phyloP scores from a whole-genome alignment of 2,888 invertebrate species.

The Eilema sororculum region DNA sequence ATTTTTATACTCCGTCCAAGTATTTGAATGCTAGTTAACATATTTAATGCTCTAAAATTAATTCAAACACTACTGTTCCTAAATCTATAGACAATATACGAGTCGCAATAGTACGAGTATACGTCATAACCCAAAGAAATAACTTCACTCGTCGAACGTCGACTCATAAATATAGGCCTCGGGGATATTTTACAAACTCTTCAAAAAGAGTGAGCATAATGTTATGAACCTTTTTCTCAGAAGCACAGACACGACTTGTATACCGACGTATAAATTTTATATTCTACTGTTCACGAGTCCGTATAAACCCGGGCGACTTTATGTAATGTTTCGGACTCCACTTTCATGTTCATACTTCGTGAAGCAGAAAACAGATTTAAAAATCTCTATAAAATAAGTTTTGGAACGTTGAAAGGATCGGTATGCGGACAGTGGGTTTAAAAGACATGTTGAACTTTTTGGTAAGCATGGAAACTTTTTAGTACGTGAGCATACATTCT shows the following conservation, averaged over 20 bases:
- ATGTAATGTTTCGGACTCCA: constrained; percentile 19
- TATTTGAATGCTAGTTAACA: too few relatives aligned
- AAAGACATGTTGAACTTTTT: constrained; percentile 19
- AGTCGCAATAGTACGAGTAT: too few relatives aligned
- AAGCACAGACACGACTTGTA: constrained; percentile 1
- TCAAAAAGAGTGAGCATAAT: constrained; percentile 4
- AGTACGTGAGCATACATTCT: constrained; percentile 6
- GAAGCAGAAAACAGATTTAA: constrained; percentile 30
- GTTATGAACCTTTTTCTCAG: not conserved
- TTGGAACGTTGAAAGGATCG: constrained; percentile 17
- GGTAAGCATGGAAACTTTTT: not conserved
- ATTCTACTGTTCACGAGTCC: constrained; percentile 10
- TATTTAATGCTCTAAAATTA: too few relatives aligned
- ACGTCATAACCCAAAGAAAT: not conserved
- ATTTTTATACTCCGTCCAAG: too few relatives aligned
- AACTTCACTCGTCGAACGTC: not conserved
- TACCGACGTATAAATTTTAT: constrained; percentile 11
- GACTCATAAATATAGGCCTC: constrained; percentile 3
- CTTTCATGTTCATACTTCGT: constrained; percentile 29
- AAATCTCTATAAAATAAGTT: constrained; percentile 24
- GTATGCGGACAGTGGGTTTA: constrained; percentile 19
- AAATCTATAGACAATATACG: not conserved
- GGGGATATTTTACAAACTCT: constrained; percentile 3
- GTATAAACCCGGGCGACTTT: constrained; percentile 22
- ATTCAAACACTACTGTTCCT: not conserved